Percentiles rank a stretch among this genome's conserved stretches.
Evolutionary conservation across 2,888 invertebrate species (phyloP).

Genomic region (Metalampra italica): DNA sequence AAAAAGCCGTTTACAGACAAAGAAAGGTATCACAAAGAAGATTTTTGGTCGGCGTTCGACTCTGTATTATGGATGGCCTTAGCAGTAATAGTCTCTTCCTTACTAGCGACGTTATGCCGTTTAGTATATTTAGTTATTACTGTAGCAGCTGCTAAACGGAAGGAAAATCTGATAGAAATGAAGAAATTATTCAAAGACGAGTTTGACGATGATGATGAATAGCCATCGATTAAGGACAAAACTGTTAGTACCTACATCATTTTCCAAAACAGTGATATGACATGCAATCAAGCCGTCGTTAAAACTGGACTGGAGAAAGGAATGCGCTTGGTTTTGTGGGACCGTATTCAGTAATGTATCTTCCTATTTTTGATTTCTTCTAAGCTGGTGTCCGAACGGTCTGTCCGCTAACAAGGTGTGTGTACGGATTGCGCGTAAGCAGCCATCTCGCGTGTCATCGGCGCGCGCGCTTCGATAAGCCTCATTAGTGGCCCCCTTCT

Average conservation of each 20-base stretch:
- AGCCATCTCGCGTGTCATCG: conserved; percentile 67
- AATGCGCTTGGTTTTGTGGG: too few species aligned
- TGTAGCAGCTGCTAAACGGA: neutral
- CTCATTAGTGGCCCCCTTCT: conserved; percentile 63
- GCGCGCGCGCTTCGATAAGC: conserved; percentile 48
- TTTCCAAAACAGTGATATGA: too few species aligned
- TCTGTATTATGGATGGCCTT: conserved; percentile 34
- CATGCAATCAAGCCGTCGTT: too few species aligned
- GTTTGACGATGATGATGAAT: conserved; percentile 12
- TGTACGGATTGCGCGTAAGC: conserved; percentile 43
- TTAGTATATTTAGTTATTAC: conserved; percentile 13
- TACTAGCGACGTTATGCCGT: conserved; percentile 23
- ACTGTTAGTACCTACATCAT: too few species aligned
- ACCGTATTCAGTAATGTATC: too few species aligned
- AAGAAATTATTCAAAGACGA: conserved; percentile 11
- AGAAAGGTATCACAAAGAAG: conserved; percentile 7
- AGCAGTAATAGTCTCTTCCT: conserved; percentile 22
- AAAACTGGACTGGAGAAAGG: too few species aligned
- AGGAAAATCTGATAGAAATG: neutral
- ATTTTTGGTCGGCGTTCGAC: conserved; percentile 40
- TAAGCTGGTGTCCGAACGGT: neutral
- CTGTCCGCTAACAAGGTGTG: conserved; percentile 50
- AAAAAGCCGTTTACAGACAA: conserved; percentile 23
- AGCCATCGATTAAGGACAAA: neutral
- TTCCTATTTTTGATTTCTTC: too few species aligned